Evolutionary conservation across 1,140 invertebrate genomes (phyloP).

Genomic region (Tyrophagus putrescentiae): DNA sequence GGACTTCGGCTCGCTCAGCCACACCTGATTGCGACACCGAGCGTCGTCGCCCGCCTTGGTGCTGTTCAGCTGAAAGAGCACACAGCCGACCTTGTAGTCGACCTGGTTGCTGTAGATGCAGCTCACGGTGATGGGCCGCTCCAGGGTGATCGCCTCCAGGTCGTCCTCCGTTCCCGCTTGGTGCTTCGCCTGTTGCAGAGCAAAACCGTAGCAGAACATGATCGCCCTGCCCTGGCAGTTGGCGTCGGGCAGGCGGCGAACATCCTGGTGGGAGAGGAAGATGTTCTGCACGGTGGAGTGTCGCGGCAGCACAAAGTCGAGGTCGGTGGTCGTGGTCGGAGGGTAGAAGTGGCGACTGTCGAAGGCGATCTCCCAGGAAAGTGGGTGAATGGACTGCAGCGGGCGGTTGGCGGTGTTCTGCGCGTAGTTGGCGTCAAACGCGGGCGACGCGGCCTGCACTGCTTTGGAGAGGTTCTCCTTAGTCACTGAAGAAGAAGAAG

Average conservation of each 20-base stretch:
- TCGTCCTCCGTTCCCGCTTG: neutral
- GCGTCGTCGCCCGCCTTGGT: neutral
- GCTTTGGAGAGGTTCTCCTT: neutral
- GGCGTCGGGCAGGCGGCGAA: neutral
- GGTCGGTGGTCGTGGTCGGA: neutral
- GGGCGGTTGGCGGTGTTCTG: neutral
- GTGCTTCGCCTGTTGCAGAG: slow-evolving; percentile 7
- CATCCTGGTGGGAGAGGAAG: slow-evolving; percentile 11
- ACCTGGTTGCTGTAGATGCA: slow-evolving; percentile 13
- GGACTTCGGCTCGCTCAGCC: slow-evolving; percentile 14
- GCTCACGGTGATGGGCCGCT: slow-evolving; percentile 17
- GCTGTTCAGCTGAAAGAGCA: slow-evolving; percentile 21
- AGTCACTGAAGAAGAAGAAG: too few species aligned
- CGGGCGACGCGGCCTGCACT: neutral
- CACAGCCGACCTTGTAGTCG: slow-evolving; percentile 15
- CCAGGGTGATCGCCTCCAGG: neutral
- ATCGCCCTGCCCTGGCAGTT: slow-evolving; percentile 12
- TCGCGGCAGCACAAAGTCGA: neutral
- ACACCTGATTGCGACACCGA: slow-evolving; percentile 23
- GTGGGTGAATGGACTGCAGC: slow-evolving; percentile 16
- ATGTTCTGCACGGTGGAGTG: slow-evolving; percentile 19
- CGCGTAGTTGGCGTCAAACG: slow-evolving; percentile 1
- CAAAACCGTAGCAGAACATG: slow-evolving; percentile 22
- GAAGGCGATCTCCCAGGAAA: slow-evolving; percentile 21
- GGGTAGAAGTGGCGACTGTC: slow-evolving; percentile 19